Conservation (phyloP, 2,797 vertebrate genomes). For the Corythornis leucogaster region DNA sequence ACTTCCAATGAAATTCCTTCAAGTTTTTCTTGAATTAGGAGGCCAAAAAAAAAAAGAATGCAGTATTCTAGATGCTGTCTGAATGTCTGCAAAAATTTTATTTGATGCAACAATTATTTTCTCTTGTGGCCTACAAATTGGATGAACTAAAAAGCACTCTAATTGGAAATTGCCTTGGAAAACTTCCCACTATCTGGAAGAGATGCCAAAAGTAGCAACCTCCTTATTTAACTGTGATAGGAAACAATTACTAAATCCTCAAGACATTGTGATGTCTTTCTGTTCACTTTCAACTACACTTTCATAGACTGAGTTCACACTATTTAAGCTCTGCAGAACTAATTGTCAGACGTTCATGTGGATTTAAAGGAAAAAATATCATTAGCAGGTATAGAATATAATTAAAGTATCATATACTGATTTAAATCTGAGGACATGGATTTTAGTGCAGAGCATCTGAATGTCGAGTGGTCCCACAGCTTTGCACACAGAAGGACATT, state of each 20-base stretch:
- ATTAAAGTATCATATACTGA: not conserved
- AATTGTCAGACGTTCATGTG: not conserved
- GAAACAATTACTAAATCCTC: not conserved
- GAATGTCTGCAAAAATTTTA: conserved; percentile 13
- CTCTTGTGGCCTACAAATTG: not conserved
- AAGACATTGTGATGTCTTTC: conserved; percentile 8
- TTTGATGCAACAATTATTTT: not conserved
- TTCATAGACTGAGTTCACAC: not conserved
- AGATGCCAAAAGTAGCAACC: conserved; percentile 7
- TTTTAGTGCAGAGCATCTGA: not conserved
- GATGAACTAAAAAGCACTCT: conserved; percentile 27
- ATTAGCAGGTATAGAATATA: not conserved
- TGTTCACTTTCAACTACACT: not conserved
- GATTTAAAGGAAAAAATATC: not conserved
- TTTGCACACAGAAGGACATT: not conserved
- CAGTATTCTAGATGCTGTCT: not conserved
- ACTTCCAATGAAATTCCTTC: not conserved
- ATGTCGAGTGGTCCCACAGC: not conserved
- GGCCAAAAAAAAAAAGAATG: not conserved
- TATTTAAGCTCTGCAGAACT: not conserved
- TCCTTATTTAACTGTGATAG: conserved; percentile 6
- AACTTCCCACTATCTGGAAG: not conserved
- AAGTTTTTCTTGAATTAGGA: not conserved
- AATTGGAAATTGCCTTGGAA: conserved; percentile 18
- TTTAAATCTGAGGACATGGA: not conserved